Evolutionary conservation across 2,888 invertebrate genomes (phyloP).

Genomic region (Sinhomidia bicolor): DNA sequence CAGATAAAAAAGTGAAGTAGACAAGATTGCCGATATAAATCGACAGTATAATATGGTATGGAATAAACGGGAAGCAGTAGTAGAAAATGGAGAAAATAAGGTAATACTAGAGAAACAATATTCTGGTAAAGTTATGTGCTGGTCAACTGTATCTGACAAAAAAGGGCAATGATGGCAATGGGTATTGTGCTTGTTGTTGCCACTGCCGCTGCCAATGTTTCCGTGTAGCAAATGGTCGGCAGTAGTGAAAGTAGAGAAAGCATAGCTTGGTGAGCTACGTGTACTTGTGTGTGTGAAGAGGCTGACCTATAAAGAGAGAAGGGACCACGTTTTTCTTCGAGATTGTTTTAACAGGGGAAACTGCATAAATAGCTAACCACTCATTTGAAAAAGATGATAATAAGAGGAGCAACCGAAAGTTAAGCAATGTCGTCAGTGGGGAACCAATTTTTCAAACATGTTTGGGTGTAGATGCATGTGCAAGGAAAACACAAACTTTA

Average conservation of each 20-base stretch:
- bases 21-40: background rate
- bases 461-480: background rate
- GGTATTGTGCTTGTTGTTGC: background rate
- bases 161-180: background rate
- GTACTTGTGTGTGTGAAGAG: no score
- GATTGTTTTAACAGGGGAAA: slow-evolving; percentile 19
- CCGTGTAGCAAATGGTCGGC: slow-evolving; percentile 12
- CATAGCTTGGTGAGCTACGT: slow-evolving; percentile 7
- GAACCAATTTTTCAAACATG: no score
- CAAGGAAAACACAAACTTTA: slow-evolving; percentile 2
- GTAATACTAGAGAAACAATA: background rate
- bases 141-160: slow-evolving; percentile 21
- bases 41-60: background rate
- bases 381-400: slow-evolving; percentile 14
- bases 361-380: background rate
- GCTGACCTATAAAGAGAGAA: background rate
- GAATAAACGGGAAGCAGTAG: background rate
- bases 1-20: no score
- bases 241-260: slow-evolving; percentile 1
- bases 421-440: no score
- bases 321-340: background rate
- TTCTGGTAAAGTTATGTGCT: slow-evolving; percentile 22
- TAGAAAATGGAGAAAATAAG: no score
- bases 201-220: slow-evolving; percentile 1
- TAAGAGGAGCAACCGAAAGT: slow-evolving; percentile 8